Conservation (phyloP, 1,140 invertebrate species). For the Magallana ariakensis region DNA sequence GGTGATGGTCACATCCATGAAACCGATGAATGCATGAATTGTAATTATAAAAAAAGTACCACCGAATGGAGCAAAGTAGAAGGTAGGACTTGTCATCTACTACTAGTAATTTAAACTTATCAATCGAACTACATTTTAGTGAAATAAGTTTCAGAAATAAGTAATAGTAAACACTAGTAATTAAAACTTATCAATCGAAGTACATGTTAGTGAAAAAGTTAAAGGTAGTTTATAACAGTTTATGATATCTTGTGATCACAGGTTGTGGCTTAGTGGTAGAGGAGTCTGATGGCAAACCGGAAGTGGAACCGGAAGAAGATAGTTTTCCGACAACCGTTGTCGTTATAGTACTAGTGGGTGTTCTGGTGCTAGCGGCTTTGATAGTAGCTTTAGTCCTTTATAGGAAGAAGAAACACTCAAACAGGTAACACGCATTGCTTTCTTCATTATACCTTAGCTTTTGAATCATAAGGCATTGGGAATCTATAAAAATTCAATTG, state of each 20-base stretch:
- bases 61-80: background rate
- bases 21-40: background rate
- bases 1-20: background rate
- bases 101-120: no score
- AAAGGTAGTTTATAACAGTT: no score
- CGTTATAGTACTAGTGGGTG: background rate
- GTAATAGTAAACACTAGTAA: no score
- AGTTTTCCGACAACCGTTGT: background rate
- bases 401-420: background rate
- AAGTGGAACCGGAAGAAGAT: conserved; percentile 1
- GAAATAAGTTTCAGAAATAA: no score
- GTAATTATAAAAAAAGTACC: background rate
- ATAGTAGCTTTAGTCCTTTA: background rate
- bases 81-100: background rate
- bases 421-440: no score
- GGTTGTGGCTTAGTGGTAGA: background rate
- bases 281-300: background rate
- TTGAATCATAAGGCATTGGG: no score
- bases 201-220: no score
- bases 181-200: no score
- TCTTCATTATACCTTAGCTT: no score
- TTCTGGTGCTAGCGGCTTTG: background rate
- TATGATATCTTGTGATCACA: background rate
- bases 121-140: no score
- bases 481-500: no score